phyloP scores from a whole-genome alignment of 53 echinoderm and acorn worm genomes.

The Hippasteria phrygiana region DNA sequence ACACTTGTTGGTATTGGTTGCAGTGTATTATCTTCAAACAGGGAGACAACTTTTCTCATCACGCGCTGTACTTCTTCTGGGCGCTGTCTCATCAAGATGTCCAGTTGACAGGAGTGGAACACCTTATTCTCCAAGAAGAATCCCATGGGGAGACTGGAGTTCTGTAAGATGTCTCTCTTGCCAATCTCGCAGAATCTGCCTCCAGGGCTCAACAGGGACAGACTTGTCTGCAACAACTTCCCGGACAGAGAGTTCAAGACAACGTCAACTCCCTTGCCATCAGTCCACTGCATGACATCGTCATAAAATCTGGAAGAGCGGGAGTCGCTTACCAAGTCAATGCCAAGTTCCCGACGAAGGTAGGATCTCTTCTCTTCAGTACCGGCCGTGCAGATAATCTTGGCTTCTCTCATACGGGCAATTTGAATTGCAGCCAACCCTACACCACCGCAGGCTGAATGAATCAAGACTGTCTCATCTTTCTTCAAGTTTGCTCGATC shows the following conservation, averaged over 20 bases:
- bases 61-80: slow-evolving; percentile 47
- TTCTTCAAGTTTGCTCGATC: slow-evolving; percentile 78
- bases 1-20: slow-evolving; percentile 73
- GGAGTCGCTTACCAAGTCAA: slow-evolving; percentile 63
- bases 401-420: slow-evolving; percentile 76
- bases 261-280: slow-evolving; percentile 81
- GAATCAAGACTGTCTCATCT: slow-evolving; percentile 84
- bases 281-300: slow-evolving; percentile 74
- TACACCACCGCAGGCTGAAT: slow-evolving; percentile 81
- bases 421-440: slow-evolving; percentile 87
- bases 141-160: slow-evolving; percentile 73
- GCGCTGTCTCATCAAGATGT: slow-evolving; percentile 63
- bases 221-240: slow-evolving; percentile 74
- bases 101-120: slow-evolving; percentile 80
- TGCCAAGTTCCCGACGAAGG: slow-evolving; percentile 61
- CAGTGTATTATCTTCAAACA: slow-evolving; percentile 70
- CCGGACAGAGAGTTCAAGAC: slow-evolving; percentile 84
- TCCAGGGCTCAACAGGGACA: slow-evolving; percentile 79
- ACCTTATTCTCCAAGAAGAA: slow-evolving; percentile 80
- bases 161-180: slow-evolving; percentile 61
- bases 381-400: slow-evolving; percentile 77
- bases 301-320: slow-evolving; percentile 66
- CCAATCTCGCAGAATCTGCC: slow-evolving; percentile 85
- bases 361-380: slow-evolving; percentile 48
- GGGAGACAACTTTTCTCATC: slow-evolving; percentile 63